Base-by-base conservation (phyloP, 2,113 vertebrate genomes). In the Puntigrus tetrazona region DNA sequence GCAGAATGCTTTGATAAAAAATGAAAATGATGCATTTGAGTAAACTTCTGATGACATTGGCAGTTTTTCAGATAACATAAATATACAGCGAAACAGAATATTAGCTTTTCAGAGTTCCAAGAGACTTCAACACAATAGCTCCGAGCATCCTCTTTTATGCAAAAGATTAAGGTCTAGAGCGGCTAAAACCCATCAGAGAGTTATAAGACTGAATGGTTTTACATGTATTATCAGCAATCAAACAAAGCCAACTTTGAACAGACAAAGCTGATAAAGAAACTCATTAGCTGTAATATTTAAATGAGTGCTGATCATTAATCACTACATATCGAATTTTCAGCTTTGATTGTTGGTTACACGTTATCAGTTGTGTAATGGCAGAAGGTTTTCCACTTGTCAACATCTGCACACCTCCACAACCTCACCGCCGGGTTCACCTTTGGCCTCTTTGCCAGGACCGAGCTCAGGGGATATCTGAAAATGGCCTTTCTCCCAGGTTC, bases 401-500 rank as follows among this genome's bases (percentile, higher is more conserved):
- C 67, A 31, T 77, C 43, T 36, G 34, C 8, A 16, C 47, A 52
- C 59, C 43, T 82, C 38, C 65, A 78, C 41, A 59, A 25, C 50
- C 47, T 41, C 50, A n/a, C 14, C 72, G 13, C 34, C 29, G 29
- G 38, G 29, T n/a, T 47, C 36, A 86, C 81, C 65, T 88, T 79
- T 78, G 41, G 25, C 34, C 83, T 72, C 78, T 67, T 61, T 61
- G 81, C 77, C 8, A 20, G 63, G 78, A 81, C 50, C 79, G 59
- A 91, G 84, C 74, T 63, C 63, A 0, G 11, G 69, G 52, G 74
- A 86, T n/a, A 84, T 65, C 47, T 59, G 72, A 78, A 89, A 86
- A 87, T 85, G 83, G 87, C 65, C 87, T 78, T 63, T 82, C 13
- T 18, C n/a, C 84, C 87, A 69, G 55, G 92, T 94, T 92, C 89